phyloP scores from a whole-genome alignment of 1,140 invertebrate genomes.

The Dinoponera quadriceps region DNA sequence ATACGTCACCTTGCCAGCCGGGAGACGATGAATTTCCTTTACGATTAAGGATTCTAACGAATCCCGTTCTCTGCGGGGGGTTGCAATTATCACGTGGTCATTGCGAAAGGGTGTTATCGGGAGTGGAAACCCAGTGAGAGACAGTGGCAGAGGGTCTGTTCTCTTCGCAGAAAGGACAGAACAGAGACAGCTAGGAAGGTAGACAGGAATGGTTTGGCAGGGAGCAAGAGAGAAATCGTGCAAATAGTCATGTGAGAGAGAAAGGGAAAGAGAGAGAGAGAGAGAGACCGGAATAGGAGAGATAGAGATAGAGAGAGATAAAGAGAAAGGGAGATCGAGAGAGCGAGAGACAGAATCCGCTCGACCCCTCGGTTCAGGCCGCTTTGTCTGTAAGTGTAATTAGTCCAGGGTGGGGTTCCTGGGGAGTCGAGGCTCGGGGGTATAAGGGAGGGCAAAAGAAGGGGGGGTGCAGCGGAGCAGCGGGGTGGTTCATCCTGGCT shows the following conservation, averaged over 20 bases:
- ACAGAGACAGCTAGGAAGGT: slow-evolving; percentile 34
- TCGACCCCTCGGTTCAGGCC: slow-evolving; percentile 78
- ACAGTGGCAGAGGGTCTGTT: slow-evolving; percentile 38
- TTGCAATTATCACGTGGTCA: slow-evolving; percentile 85
- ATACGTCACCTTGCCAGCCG: slow-evolving; percentile 12
- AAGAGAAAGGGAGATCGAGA: slow-evolving; percentile 6
- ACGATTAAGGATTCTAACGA: slow-evolving; percentile 74
- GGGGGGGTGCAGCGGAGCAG: slow-evolving; percentile 71
- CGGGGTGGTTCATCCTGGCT: slow-evolving; percentile 82
- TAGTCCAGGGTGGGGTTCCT: slow-evolving; percentile 84
- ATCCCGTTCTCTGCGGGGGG: slow-evolving; percentile 72
- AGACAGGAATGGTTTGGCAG: slow-evolving; percentile 29
- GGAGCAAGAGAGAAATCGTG: slow-evolving; percentile 34
- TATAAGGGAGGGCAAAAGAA: slow-evolving; percentile 50
- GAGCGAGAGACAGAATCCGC: slow-evolving; percentile 78
- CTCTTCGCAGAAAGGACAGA: slow-evolving; percentile 26
- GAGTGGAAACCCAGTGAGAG: slow-evolving; percentile 58
- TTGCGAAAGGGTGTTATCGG: slow-evolving; percentile 84
- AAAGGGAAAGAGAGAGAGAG: slow-evolving; percentile 21
- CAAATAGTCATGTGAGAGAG: slow-evolving; percentile 37
- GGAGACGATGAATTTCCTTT: slow-evolving; percentile 81
- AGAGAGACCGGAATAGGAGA: slow-evolving; percentile 7
- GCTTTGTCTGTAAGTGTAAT: slow-evolving; percentile 82
- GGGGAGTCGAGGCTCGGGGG: slow-evolving; percentile 48
- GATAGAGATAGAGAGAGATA: slow-evolving; percentile 24